These are phyloP conservation scores for Scomber japonicus DNA, from an alignment of 2,113 vertebrate genomes.

Conservation along the genomic window DNA sequence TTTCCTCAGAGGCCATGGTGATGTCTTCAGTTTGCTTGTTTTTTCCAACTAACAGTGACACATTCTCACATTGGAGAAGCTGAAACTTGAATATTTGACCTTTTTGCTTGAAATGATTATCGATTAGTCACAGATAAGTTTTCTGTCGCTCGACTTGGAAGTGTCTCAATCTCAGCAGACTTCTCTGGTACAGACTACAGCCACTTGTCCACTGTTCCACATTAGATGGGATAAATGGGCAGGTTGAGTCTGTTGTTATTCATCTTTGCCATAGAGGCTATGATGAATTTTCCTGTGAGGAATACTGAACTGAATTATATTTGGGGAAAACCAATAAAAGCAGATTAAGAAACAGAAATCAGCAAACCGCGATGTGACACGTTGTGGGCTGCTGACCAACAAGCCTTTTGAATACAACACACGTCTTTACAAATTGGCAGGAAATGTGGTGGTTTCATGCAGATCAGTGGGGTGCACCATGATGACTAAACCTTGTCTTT, in stretches of 20 bases:
- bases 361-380: background rate
- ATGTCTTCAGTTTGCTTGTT: no score
- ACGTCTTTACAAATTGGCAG: background rate
- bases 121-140: no score
- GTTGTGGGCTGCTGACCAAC: background rate
- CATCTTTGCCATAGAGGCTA: background rate
- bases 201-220: background rate
- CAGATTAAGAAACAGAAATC: conserved; percentile 3
- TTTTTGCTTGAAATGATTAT: no score
- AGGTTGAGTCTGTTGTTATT: background rate
- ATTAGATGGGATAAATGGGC: background rate
- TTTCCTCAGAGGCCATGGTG: no score
- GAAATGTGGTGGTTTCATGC: background rate
- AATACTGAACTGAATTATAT: conserved; percentile 10
- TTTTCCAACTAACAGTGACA: no score
- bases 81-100: no score
- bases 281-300: conserved; percentile 14
- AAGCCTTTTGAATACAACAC: background rate
- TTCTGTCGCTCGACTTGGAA: no score
- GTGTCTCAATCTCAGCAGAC: background rate
- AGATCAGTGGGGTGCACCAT: background rate
- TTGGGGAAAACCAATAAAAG: conserved; percentile 20
- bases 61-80: no score
- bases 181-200: background rate
- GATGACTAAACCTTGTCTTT: background rate